A percentile compares a stretch with the other conserved stretches of the same genome.
Evolutionary conservation across 2,113 vertebrate species (phyloP).

Genomic region (Plotosus lineatus): DNA sequence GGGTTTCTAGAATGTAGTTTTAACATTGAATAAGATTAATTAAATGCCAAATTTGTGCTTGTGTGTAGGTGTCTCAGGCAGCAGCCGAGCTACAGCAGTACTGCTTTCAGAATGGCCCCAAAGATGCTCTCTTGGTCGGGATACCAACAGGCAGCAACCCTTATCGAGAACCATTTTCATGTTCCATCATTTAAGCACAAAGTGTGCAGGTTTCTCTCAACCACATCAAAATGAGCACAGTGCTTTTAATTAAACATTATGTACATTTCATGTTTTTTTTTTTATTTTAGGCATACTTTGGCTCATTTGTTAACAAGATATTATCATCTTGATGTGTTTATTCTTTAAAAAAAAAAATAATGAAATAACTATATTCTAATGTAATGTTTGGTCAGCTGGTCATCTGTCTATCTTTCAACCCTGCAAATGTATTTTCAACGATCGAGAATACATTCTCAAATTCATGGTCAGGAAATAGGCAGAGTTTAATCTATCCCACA

Average conservation of each 20-base stretch:
- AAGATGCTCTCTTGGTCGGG: slow-evolving; percentile 89
- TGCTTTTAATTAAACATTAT: not conserved
- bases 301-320: not conserved
- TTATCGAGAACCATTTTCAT: slow-evolving; percentile 91
- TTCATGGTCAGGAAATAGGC: no score
- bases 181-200: slow-evolving; percentile 78
- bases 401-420: no score
- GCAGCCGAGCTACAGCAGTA: slow-evolving; percentile 94
- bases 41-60: not conserved
- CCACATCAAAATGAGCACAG: not conserved
- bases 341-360: not conserved
- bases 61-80: slow-evolving; percentile 89
- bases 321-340: not conserved
- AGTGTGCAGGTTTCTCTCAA: slow-evolving; percentile 51
- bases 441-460: no score
- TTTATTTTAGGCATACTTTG: no score
- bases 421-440: no score
- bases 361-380: not conserved
- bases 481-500: no score
- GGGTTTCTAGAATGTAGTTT: not conserved
- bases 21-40: not conserved
- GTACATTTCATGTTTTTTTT: no score
- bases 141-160: slow-evolving; percentile 92
- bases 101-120: slow-evolving; percentile 91
- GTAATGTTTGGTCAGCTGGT: not conserved